Base-by-base conservation (phyloP, 2,113 vertebrate species). In the Spea bombifrons region DNA sequence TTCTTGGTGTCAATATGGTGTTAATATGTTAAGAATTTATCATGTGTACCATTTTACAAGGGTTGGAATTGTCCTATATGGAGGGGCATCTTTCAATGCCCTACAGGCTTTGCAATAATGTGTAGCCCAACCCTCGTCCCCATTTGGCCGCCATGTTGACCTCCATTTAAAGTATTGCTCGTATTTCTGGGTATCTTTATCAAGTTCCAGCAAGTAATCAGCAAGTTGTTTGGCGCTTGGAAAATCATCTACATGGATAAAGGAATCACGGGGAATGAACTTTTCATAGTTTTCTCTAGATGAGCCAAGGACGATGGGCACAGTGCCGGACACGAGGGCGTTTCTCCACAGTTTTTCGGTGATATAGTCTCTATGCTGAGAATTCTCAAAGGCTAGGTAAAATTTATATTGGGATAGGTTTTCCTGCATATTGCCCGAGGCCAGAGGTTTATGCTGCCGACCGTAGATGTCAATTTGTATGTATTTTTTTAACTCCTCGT, bases 281-380 rank as follows among this genome's bases (percentile, higher is more conserved):
- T 75, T 83, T 48, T 92, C 85, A 2, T 92, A 92, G 66, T 87
- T 85, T 5, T 76, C 75, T 71, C 85, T 83, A 13, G 80, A 79
- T 10, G 90, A 86, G n/a, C 91, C 91, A 0, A 90, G 73, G 4
- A 92, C 91, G 49, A 92, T 86, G 0, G 91, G 90, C 4, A 91
- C 75, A 0, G 73, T 78, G 5, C 88, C 89, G 2, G 88, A 81
- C 52, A 83, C 76, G 69, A 89, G 82, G 3, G 88, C 85, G 2
- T 92, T 92, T 66, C 81, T 83, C 90, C 90, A 92, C 9, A 92
- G 81, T 75, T 92, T 92, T 84, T 91, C 90, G 3, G 86, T 89
- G 72, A 91, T 90, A 82, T 92, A 92, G 73, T 91, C 90, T 7
- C 48, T 84, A 5, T 85, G 76, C 49, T 83, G 8, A 0, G 89